phyloP scores from a whole-genome alignment of 2,888 invertebrate species.

The Phortica magna region DNA sequence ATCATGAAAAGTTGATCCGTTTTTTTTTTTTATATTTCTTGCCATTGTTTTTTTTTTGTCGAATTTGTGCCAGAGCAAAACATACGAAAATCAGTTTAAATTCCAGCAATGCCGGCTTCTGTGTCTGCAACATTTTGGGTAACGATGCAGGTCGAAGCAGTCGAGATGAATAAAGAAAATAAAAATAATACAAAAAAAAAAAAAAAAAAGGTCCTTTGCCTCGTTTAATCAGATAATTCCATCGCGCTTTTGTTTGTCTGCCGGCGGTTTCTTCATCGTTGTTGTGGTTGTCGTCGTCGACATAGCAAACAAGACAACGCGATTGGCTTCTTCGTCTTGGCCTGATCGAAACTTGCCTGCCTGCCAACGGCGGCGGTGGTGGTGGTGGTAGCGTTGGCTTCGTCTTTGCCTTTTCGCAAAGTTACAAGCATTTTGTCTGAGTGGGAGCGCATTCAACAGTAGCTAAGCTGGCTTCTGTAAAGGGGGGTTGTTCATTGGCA shows the following conservation, averaged over 20 bases:
- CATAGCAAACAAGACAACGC: neutral
- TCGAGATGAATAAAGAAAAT: conserved; percentile 13
- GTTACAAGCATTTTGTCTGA: conserved; percentile 26
- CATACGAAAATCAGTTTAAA: conserved; percentile 27
- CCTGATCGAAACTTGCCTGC: conserved; percentile 25
- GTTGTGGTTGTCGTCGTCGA: conserved; percentile 31
- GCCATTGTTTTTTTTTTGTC: neutral
- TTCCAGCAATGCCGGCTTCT: neutral
- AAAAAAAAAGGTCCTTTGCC: conserved; percentile 48
- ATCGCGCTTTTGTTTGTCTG: conserved; percentile 40
- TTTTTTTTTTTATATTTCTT: conserved; percentile 1
- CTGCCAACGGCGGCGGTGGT: conserved; percentile 18
- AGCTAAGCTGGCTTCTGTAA: conserved; percentile 24
- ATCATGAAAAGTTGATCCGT: conserved; percentile 43
- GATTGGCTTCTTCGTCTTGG: neutral
- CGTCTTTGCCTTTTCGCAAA: neutral
- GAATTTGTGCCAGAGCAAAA: neutral
- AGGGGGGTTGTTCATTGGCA: conserved; percentile 21
- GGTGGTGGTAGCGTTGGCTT: neutral
- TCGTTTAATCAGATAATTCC: conserved; percentile 63
- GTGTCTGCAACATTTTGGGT: conserved; percentile 18
- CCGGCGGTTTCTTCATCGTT: neutral
- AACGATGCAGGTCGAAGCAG: conserved; percentile 11
- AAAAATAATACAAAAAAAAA: conserved; percentile 15
- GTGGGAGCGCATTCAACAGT: conserved; percentile 30